Conservation (phyloP, 2,113 vertebrate species). For the Heloderma charlesbogerti region DNA sequence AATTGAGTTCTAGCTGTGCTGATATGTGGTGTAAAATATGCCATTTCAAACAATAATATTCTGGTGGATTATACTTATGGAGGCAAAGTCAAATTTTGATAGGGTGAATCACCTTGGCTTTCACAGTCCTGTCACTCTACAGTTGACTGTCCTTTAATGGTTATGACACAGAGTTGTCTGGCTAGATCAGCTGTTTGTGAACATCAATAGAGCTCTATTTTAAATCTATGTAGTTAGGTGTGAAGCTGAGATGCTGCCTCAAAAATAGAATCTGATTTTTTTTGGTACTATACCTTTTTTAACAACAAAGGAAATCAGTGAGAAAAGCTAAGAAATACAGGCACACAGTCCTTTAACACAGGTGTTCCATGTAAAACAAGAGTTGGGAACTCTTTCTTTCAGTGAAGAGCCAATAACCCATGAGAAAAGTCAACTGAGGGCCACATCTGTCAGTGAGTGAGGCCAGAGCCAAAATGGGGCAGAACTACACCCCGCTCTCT, state of each 20-base stretch:
- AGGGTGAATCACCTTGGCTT: background rate
- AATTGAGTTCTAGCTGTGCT: background rate
- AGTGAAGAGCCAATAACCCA: background rate
- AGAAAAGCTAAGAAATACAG: background rate
- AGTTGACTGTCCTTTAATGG: constrained; percentile 7
- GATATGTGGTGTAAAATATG: background rate
- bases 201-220: constrained; percentile 19
- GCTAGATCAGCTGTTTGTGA: constrained; percentile 4
- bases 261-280: constrained; percentile 22
- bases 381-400: too few relatives aligned
- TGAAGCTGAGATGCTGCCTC: background rate
- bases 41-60: constrained; percentile 32
- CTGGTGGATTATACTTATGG: background rate
- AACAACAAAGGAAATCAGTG: background rate
- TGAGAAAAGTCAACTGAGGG: background rate
- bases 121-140: background rate
- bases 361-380: background rate
- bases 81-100: constrained; percentile 26
- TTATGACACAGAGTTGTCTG: constrained; percentile 3
- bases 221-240: background rate
- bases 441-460: too few relatives aligned
- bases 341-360: background rate
- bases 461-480: background rate
- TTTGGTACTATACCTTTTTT: constrained; percentile 3
- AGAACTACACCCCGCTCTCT: background rate